phyloP scores from a whole-genome alignment of 2,113 vertebrate species.

The Seriola rivoliana region DNA sequence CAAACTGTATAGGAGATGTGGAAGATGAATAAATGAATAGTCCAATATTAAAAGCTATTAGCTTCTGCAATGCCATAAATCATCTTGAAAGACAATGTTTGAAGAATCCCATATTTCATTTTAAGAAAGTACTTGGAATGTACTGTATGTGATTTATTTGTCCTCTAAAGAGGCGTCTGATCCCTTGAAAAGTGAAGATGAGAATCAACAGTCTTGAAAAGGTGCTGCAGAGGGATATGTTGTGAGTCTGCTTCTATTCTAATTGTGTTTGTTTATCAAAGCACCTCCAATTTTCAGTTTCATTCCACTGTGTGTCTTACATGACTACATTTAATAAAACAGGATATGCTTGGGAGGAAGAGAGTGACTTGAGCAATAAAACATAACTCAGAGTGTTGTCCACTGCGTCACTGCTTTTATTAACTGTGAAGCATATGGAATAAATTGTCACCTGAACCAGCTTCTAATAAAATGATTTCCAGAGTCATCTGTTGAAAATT shows the following conservation, averaged over 20 bases:
- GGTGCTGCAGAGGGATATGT: background rate
- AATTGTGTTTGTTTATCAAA: slow-evolving; percentile 36
- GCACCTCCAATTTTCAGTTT: slow-evolving; percentile 19
- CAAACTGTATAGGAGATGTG: slow-evolving; percentile 7
- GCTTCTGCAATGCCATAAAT: background rate
- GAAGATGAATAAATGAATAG: background rate
- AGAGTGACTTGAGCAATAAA: slow-evolving; percentile 4
- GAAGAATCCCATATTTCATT: slow-evolving; percentile 7
- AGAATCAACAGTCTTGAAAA: slow-evolving; percentile 6
- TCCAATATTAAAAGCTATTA: background rate
- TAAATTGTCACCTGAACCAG: slow-evolving; percentile 48
- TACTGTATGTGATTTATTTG: slow-evolving; percentile 12
- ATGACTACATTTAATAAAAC: slow-evolving; percentile 33
- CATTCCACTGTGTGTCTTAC: background rate
- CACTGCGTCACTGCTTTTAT: slow-evolving; percentile 22
- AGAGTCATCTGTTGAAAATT: slow-evolving; percentile 36
- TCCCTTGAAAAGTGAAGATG: background rate
- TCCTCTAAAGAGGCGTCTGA: background rate
- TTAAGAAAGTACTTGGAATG: background rate
- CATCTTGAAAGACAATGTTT: background rate
- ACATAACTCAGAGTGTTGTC: background rate
- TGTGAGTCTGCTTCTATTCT: slow-evolving; percentile 17
- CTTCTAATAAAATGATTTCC: slow-evolving; percentile 34
- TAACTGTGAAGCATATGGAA: slow-evolving; percentile 49
- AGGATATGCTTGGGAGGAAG: background rate